A percentile compares a stretch with the other conserved stretches of the same genome.
Evolutionary conservation across 2,113 vertebrate species (phyloP).

Genomic region (Passer montanus): DNA sequence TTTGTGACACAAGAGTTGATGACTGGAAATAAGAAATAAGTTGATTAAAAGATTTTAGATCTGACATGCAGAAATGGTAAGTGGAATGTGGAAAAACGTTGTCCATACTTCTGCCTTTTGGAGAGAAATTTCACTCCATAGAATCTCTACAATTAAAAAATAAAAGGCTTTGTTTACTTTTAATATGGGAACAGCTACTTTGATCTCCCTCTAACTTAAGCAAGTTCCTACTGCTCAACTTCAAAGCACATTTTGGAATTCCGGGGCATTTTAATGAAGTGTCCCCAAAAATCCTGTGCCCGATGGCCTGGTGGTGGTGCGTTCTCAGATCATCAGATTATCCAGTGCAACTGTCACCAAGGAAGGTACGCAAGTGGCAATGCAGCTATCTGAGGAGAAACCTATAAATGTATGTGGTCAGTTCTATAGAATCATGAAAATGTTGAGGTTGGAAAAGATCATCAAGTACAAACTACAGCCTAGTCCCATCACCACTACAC

Average conservation of each 20-base stretch:
- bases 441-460: background rate
- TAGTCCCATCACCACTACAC: background rate
- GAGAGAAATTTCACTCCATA: background rate
- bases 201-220: constrained; percentile 44
- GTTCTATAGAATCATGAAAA: background rate
- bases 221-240: constrained; percentile 20
- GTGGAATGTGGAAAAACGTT: background rate
- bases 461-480: background rate
- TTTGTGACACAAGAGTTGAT: background rate
- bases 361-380: background rate
- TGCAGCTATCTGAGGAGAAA: background rate
- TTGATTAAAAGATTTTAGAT: background rate
- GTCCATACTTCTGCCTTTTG: background rate
- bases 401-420: background rate
- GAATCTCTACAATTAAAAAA: background rate
- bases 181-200: constrained; percentile 5
- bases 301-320: background rate
- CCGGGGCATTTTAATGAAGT: constrained; percentile 46
- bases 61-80: background rate
- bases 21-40: background rate
- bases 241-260: constrained; percentile 62
- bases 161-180: constrained; percentile 15
- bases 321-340: background rate
- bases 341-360: background rate
- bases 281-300: background rate